Base-by-base conservation (phyloP, 1,140 invertebrate genomes). In the Acromyrmex heyeri region DNA sequence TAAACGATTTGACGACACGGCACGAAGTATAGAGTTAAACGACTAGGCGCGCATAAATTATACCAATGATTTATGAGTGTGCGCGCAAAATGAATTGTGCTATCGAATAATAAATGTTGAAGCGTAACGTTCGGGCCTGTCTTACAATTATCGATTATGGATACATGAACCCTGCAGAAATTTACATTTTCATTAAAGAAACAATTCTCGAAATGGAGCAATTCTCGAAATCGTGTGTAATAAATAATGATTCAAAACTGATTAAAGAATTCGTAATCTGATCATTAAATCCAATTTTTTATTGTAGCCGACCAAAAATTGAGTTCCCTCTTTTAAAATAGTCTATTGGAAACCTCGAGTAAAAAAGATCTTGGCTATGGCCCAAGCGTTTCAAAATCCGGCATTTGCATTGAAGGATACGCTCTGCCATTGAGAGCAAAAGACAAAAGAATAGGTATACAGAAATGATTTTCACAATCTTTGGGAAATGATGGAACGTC, bases 391-490 rank as follows among this genome's bases (percentile, higher is more conserved):
- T 4, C 48, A 44, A 77, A 1, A n/a, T 0, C 10, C 14, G 3
- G 24, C 18, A 44, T 77, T 62, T n/a, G 16, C 38, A n/a, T 16
- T 27, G 34, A 16, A 12, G 21, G 21, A 18, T 44, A 59, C n/a
- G 4, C n/a, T 69, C 14, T 34, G 27, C 2, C 16, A 38, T 12
- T 38, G 24, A 53, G 38, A n/a, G n/a, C 7, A 24, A 48, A 24
- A 38, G 53, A 67, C 24, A n/a, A 73, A 89, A 24, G 24, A 67
- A 85, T 69, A 34, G 30, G 5, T 34, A 55, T n/a, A 38, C 18
- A 64, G 44, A 75, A 87, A 76, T 65, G 55, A 85, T 77, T 73
- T 86, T 67, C 16, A 73, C 12, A 34, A 85, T 81, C 38, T 48
- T 64, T 30, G 2, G n/a, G 5, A 64, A 48, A 48, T 30, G 59